phyloP scores from a whole-genome alignment of 2,797 vertebrate species.

The Furcifer pardalis region DNA sequence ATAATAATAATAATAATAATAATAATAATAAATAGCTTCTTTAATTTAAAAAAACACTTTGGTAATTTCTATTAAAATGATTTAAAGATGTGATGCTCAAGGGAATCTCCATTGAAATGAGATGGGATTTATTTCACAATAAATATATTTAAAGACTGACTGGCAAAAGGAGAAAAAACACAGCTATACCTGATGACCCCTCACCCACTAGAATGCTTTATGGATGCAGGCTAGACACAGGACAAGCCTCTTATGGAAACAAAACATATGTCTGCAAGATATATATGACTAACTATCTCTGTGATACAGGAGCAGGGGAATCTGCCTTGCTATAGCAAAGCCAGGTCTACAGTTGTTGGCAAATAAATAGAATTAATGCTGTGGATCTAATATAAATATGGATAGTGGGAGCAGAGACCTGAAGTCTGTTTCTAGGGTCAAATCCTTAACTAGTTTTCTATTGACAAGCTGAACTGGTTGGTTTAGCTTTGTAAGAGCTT shows the following conservation, averaged over 20 bases:
- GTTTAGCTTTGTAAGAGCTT: too few species aligned
- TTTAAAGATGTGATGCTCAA: not conserved
- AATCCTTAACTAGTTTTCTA: not conserved
- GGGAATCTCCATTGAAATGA: not conserved
- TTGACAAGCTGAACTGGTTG: not conserved
- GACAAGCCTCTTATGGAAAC: not conserved
- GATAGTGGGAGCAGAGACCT: rapidly evolving
- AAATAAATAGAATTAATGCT: not conserved
- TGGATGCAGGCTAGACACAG: not conserved
- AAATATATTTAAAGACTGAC: too few species aligned
- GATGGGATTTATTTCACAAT: not conserved
- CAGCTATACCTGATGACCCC: too few species aligned
- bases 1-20: too few species aligned
- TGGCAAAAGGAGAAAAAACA: too few species aligned
- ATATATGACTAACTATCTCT: rapidly evolving
- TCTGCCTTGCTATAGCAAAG: not conserved
- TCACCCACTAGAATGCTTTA: not conserved
- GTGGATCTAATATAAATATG: not conserved
- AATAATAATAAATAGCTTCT: too few species aligned
- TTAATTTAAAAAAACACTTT: not conserved
- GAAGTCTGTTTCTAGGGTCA: not conserved
- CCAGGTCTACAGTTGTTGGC: too few species aligned
- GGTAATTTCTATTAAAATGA: conserved; percentile 30
- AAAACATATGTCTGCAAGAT: not conserved
- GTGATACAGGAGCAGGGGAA: not conserved